Percentiles rank a stretch among this genome's conserved stretches.
Conservation (phyloP, 2,113 vertebrate species). For the Hucho hucho region DNA sequence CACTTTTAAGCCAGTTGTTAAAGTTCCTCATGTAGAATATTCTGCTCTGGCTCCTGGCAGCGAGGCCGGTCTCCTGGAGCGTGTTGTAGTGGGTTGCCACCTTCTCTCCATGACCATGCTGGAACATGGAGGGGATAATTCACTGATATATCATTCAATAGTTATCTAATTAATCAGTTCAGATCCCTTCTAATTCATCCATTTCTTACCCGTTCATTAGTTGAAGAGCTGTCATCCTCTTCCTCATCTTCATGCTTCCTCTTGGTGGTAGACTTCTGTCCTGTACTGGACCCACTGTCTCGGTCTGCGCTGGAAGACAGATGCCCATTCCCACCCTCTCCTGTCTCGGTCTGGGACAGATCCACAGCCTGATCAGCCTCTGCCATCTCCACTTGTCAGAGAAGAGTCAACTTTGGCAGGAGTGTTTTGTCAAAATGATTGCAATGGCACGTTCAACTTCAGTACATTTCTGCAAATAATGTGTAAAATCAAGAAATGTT, state of each 20-base stretch:
- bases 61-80: constrained; percentile 88
- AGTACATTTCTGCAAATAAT: not conserved
- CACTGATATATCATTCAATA: not conserved
- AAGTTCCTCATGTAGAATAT: constrained; percentile 97
- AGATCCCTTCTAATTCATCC: not conserved
- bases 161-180: not conserved
- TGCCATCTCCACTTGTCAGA: not conserved
- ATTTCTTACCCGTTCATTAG: constrained; percentile 57
- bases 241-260: constrained; percentile 44
- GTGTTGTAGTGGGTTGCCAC: constrained; percentile 94
- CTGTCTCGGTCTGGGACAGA: not conserved
- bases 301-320: not conserved
- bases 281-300: not conserved
- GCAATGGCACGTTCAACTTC: not conserved
- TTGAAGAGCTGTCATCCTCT: constrained; percentile 17
- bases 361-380: not conserved
- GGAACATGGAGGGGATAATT: not conserved
- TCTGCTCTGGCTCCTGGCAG: constrained; percentile 84
- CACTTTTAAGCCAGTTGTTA: constrained; percentile 98
- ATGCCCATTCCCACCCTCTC: not conserved
- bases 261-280: constrained; percentile 26
- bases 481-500: no score
- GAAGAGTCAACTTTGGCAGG: not conserved
- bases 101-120: constrained; percentile 78
- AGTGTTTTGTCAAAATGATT: not conserved